Percentiles rank a stretch among this genome's conserved stretches.
Evolutionary conservation across 53 echinoderm and acorn worm genomes (phyloP).

Genomic region (Arbacia lixula): DNA sequence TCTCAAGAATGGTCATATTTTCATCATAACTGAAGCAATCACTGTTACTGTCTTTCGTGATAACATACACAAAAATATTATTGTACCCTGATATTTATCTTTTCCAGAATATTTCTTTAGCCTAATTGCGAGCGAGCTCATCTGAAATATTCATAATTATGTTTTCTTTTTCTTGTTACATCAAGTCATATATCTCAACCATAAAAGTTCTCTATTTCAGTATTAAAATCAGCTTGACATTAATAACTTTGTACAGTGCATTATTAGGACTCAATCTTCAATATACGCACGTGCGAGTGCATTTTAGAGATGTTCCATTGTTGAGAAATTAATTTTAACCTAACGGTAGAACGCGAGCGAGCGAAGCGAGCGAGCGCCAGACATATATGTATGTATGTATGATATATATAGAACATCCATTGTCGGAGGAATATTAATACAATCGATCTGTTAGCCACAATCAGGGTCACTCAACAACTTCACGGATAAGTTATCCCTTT

Average conservation of each 20-base stretch:
- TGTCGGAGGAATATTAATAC: background rate
- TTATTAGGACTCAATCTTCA: background rate
- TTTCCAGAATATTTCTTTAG: background rate
- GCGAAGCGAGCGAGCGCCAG: background rate
- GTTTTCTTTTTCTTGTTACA: background rate
- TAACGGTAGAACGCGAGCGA: background rate
- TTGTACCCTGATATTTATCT: background rate
- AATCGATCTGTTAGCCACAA: background rate
- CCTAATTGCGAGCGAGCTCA: background rate
- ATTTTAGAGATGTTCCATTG: background rate
- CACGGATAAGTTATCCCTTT: background rate
- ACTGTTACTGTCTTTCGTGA: too few species aligned
- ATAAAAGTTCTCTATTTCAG: background rate
- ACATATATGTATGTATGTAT: background rate
- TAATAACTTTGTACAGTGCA: background rate
- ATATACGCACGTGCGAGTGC: background rate
- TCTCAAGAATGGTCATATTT: too few species aligned
- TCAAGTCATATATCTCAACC: background rate
- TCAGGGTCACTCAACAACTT: background rate
- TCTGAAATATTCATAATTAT: background rate
- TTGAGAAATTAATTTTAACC: background rate
- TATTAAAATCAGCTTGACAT: background rate
- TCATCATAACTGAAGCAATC: too few species aligned
- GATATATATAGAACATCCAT: background rate
- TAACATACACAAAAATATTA: background rate